These are phyloP conservation scores for Clarias batrachus DNA, from an alignment of 2,113 vertebrate genomes.

Conservation along the genomic window DNA sequence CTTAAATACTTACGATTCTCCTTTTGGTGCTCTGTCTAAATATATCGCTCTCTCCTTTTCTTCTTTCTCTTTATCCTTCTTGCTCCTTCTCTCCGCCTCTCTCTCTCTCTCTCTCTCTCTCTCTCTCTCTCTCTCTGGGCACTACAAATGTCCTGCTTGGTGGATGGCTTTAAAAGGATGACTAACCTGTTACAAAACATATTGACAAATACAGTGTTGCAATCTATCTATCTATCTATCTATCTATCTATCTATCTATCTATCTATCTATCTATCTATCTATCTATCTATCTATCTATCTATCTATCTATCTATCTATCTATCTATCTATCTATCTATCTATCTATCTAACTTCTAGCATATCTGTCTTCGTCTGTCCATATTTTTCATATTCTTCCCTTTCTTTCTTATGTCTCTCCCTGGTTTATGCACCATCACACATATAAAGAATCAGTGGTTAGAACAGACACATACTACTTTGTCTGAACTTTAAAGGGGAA, in stretches of 20 bases:
- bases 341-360: background rate
- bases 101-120: conserved; percentile 17
- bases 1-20: conserved; percentile 39
- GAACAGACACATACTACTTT: background rate
- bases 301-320: background rate
- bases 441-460: background rate
- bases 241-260: background rate
- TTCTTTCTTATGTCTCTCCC: background rate
- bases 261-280: conserved; percentile 6
- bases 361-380: background rate
- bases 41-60: conserved; percentile 27
- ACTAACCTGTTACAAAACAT: background rate
- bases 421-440: background rate
- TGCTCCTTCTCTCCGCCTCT: conserved; percentile 46
- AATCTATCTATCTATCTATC: background rate
- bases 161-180: background rate
- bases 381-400: background rate
- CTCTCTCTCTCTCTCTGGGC: conserved; percentile 4
- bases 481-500: background rate
- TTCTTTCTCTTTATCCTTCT: conserved; percentile 43
- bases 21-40: conserved; percentile 25
- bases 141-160: background rate
- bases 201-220: background rate
- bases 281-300: background rate
- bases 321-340: background rate